Evolutionary conservation across 1,140 invertebrate species (phyloP).

Genomic region (Polyergus mexicanus): DNA sequence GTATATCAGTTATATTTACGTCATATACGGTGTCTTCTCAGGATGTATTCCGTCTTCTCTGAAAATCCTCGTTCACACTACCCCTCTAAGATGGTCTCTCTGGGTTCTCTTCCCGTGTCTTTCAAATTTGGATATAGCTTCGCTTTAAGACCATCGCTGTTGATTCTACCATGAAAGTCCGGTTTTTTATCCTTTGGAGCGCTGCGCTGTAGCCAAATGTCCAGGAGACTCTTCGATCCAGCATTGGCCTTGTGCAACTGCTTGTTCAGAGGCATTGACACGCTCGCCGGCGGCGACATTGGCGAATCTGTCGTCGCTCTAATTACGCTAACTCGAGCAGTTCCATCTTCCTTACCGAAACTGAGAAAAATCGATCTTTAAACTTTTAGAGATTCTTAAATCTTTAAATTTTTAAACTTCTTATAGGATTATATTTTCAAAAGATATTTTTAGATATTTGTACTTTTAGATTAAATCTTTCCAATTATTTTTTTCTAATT

Average conservation of each 20-base stretch:
- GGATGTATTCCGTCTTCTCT: not conserved
- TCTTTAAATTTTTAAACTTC: not conserved
- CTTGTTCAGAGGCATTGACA: slow-evolving; percentile 81
- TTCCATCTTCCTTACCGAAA: slow-evolving; percentile 84
- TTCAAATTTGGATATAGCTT: slow-evolving; percentile 93
- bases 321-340: slow-evolving; percentile 90
- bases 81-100: slow-evolving; percentile 82
- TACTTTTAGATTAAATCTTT: not conserved
- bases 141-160: slow-evolving; percentile 90
- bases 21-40: not conserved
- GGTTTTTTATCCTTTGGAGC: slow-evolving; percentile 88
- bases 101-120: slow-evolving; percentile 80
- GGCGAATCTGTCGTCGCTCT: slow-evolving; percentile 94
- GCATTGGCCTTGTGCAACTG: slow-evolving; percentile 79
- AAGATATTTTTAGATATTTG: not conserved
- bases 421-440: not conserved
- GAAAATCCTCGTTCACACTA: slow-evolving; percentile 10
- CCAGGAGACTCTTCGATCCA: slow-evolving; percentile 88
- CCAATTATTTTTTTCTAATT: not conserved
- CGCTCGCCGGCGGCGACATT: slow-evolving; percentile 90
- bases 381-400: not conserved
- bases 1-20: slow-evolving; percentile 35
- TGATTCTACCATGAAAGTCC: slow-evolving; percentile 93
- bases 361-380: slow-evolving; percentile 67
- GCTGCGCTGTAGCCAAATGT: slow-evolving; percentile 88